Conservation (phyloP, 2,113 vertebrate species). For the Butorides virescens region DNA sequence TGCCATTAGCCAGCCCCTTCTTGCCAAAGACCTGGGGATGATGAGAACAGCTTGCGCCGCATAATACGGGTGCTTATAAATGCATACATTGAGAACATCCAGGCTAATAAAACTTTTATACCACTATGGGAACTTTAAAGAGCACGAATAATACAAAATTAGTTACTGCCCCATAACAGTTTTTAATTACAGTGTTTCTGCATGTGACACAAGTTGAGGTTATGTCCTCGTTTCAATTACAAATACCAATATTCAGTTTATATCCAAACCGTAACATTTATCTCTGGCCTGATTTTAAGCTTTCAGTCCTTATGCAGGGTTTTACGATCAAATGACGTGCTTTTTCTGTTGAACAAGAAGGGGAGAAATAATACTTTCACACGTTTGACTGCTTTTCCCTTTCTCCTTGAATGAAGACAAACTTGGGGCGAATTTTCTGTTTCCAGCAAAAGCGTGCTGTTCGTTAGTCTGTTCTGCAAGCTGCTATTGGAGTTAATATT, state of each 20-base stretch:
- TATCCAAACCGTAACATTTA: conserved; percentile 8
- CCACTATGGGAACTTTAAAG: conserved; percentile 68
- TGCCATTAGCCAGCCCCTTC: not conserved
- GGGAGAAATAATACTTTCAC: not conserved
- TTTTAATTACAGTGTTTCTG: conserved; percentile 72
- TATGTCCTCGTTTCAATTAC: conserved; percentile 69
- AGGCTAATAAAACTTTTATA: conserved; percentile 68
- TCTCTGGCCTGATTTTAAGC: conserved; percentile 10
- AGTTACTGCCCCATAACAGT: conserved; percentile 71
- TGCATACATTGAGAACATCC: conserved; percentile 14
- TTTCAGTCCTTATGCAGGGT: not conserved
- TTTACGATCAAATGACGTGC: not conserved
- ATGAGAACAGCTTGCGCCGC: conserved; percentile 2
- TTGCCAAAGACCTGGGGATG: not conserved
- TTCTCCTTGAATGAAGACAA: not conserved
- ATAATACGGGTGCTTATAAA: conserved; percentile 8
- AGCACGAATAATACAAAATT: conserved; percentile 59
- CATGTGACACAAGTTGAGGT: conserved; percentile 41
- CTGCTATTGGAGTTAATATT: not conserved
- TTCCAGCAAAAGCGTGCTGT: not conserved
- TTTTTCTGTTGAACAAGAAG: not conserved
- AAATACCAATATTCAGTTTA: conserved; percentile 57
- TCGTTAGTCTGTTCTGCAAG: not conserved
- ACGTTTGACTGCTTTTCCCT: not conserved
- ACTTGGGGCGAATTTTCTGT: not conserved